Percentiles rank a stretch among this genome's conserved stretches.
These are phyloP conservation scores for Epiblema foenella DNA, from an alignment of 2,888 invertebrate genomes.

Conservation along the genomic window DNA sequence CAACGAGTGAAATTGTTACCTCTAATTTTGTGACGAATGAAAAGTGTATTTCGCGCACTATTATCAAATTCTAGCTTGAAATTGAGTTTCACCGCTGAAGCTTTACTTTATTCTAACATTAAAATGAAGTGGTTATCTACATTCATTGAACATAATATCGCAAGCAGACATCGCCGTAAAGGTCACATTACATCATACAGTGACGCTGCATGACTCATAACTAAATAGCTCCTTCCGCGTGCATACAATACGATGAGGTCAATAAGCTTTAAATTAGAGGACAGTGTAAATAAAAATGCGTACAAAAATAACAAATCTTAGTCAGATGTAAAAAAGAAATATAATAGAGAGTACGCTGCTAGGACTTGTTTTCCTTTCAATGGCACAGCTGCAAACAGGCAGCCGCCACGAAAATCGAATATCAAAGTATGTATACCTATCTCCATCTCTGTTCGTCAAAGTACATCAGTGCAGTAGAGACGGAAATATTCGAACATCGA, in stretches of 20 bases:
- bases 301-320: too few relatives aligned
- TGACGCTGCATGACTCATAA: slow-evolving; percentile 44
- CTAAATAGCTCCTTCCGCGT: slow-evolving; percentile 44
- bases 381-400: slow-evolving; percentile 11
- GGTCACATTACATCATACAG: slow-evolving; percentile 47
- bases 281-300: background rate
- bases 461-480: too few relatives aligned
- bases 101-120: slow-evolving; percentile 18
- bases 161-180: slow-evolving; percentile 31
- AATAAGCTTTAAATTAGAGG: slow-evolving; percentile 20
- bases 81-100: slow-evolving; percentile 13
- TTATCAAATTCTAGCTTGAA: slow-evolving; percentile 29
- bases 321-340: too few relatives aligned
- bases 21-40: slow-evolving; percentile 34
- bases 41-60: slow-evolving; percentile 34
- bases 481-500: too few relatives aligned
- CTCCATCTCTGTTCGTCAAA: too few relatives aligned
- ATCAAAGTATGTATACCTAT: too few relatives aligned
- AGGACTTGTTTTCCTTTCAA: slow-evolving; percentile 39
- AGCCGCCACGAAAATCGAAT: too few relatives aligned
- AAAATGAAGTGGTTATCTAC: background rate
- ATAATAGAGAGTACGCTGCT: too few relatives aligned
- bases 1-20: slow-evolving; percentile 33
- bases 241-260: slow-evolving; percentile 30
- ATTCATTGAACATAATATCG: slow-evolving; percentile 26